phyloP scores from a whole-genome alignment of 2,888 invertebrate species.

The Pristionchus arcanus region DNA sequence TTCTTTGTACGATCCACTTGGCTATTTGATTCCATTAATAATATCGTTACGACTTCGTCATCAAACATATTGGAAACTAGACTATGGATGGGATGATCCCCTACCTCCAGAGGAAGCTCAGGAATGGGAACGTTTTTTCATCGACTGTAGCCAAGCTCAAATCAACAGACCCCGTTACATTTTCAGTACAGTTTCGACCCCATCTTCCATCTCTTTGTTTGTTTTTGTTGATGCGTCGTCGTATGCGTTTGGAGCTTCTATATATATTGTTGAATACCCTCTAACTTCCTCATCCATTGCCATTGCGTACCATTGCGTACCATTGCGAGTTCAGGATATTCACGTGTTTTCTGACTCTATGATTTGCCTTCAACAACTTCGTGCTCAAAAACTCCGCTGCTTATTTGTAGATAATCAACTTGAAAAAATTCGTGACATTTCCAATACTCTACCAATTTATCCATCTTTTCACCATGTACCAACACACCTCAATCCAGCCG shows the following conservation, averaged over 20 bases:
- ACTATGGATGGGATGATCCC: not conserved
- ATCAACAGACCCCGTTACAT: not conserved
- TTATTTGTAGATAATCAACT: not conserved
- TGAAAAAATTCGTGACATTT: not conserved
- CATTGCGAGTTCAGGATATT: not conserved
- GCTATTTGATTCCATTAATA: not conserved
- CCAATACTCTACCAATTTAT: not conserved
- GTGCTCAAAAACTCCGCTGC: not conserved
- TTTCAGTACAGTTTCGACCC: not conserved
- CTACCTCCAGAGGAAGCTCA: not conserved
- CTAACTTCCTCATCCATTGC: not conserved
- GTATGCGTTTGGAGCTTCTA: not conserved
- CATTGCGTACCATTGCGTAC: no score
- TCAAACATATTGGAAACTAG: not conserved
- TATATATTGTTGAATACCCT: not conserved
- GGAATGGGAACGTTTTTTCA: not conserved
- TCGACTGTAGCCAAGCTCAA: not conserved
- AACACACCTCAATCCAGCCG: not conserved
- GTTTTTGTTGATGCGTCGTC: not conserved
- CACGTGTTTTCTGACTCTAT: constrained; percentile 4
- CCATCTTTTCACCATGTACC: not conserved
- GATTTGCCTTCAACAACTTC: not conserved
- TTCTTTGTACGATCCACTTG: not conserved
- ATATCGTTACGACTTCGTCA: not conserved
- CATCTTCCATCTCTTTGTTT: not conserved